Base-by-base conservation (phyloP, 1,140 invertebrate species). In the Danaus plexippus region DNA sequence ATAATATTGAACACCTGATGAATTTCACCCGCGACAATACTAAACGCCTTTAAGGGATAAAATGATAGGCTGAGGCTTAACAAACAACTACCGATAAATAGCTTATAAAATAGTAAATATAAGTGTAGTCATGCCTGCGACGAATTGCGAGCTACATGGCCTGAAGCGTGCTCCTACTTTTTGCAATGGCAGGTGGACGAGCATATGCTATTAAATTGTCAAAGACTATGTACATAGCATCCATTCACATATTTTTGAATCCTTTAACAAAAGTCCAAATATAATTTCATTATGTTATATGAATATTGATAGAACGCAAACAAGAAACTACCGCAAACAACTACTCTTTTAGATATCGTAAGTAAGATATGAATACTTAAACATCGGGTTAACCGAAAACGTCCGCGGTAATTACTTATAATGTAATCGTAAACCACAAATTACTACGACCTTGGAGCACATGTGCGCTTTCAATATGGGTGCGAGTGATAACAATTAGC, bases 131-230 rank as follows among this genome's bases (percentile, higher is more conserved):
- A 71, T 66, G 59, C 71, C 71, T 75, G 76, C 79, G 81, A 83
- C 83, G 78, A 82, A 86, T 86, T 80, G 80, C 75, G 65, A 75
- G 71, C 77, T 76, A 73, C 77, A 63, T 71, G 64, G 80, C 78
- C 76, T 77, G 76, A 83, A 84, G 79, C 83, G 74, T 82, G 80
- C 71, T 66, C 74, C 71, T 81, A 77, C 74, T 84, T 86, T 86
- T 86, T 86, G 80, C 78, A 81, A 58, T 43, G 67, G 80, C 83
- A 86, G 83, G 83, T 86, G 83, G 72, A 68, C 44, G 68, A 66
- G 72, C 81, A 86, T 83, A 83, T 86, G 83, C 79, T 82, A 81
- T 86, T 85, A 86, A 83, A 85, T 80, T 86, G 79, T 85, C 83
- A 85, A 84, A 82, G 78, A 78, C 66, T 68, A 77, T 74, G 72